Percentiles rank a stretch among this genome's conserved stretches.
These are phyloP conservation scores for Ispidina picta DNA, from an alignment of 2,797 vertebrate genomes.

Conservation along the genomic window DNA sequence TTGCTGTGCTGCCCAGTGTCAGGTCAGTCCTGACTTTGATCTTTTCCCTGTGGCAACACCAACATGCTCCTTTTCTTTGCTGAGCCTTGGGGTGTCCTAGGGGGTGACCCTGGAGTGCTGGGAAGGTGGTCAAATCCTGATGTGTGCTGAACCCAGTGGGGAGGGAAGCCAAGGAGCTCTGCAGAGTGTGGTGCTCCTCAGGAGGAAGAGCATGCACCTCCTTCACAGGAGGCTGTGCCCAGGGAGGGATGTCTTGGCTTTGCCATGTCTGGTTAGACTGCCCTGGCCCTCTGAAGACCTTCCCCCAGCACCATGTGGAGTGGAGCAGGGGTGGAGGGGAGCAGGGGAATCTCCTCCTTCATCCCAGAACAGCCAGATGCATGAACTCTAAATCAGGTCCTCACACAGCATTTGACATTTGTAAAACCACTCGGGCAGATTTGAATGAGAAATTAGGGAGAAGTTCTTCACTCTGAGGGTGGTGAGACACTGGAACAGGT, in stretches of 20 bases:
- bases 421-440: not conserved
- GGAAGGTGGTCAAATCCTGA: not conserved
- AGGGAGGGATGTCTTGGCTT: not conserved
- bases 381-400: not conserved
- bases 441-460: too few relatives aligned
- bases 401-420: not conserved
- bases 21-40: not conserved
- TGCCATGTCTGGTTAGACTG: rapidly evolving
- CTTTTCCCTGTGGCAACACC: not conserved
- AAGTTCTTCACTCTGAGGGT: too few relatives aligned
- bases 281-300: too few relatives aligned
- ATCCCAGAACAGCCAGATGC: not conserved
- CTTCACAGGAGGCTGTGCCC: not conserved
- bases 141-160: not conserved
- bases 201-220: rapidly evolving
- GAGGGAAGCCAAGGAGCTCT: not conserved
- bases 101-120: not conserved
- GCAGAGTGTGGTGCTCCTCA: not conserved
- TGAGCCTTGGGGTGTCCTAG: rapidly evolving
- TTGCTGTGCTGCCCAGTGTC: not conserved
- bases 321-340: not conserved
- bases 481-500: too few relatives aligned
- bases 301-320: not conserved
- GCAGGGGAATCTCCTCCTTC: not conserved
- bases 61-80: not conserved